Base-by-base conservation (phyloP, 2,113 vertebrate species). In the Colius striatus region DNA sequence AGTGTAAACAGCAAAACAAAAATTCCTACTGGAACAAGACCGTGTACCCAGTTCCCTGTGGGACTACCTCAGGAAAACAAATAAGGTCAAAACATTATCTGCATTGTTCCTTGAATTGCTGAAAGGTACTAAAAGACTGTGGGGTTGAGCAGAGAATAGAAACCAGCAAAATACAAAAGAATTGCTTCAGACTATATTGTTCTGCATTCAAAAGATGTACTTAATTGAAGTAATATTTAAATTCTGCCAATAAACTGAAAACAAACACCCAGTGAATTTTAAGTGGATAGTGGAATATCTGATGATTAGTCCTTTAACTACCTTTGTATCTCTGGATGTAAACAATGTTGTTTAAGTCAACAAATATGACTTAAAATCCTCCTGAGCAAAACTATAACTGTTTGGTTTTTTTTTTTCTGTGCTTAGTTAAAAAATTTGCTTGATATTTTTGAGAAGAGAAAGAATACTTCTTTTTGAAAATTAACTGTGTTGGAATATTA, bases 401-500 rank as follows among this genome's bases (percentile, higher is more conserved):
- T 10, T n/a, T n/a, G 38, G 9, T 41, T 47, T 74, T 71, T 22
- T 41, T 48, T 63, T 34, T 67, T n/a, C 34, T 84, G 8, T 82
- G 22, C 34, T 38, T 73, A 22, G 12, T 77, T 78, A 60, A 70
- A 88, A 92, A 77, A 7, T 53, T 5, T 80, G 45, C 27, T 43
- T 57, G 47, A 18, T 63, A 47, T 63, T 51, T 84, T 78, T 81
- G 41, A 73, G 86, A 91, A 94, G 13, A 65, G 25, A 96, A 47
- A 67, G 51, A 91, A 38, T 62, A 34, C 6, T 27, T 63, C 36
- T 95, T 86, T 86, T 54, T 90, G 45, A 91, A 95, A 91, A 94
- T 91, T 87, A 87, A 83, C 71, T 87, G 36, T 54, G 50, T 63
- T 83, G 78, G 61, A 88, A 90, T 87, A 82, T 75, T 83, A 92